These are phyloP conservation scores for Phataginus tricuspis DNA, from an alignment of 2,797 vertebrate species.

Conservation along the genomic window DNA sequence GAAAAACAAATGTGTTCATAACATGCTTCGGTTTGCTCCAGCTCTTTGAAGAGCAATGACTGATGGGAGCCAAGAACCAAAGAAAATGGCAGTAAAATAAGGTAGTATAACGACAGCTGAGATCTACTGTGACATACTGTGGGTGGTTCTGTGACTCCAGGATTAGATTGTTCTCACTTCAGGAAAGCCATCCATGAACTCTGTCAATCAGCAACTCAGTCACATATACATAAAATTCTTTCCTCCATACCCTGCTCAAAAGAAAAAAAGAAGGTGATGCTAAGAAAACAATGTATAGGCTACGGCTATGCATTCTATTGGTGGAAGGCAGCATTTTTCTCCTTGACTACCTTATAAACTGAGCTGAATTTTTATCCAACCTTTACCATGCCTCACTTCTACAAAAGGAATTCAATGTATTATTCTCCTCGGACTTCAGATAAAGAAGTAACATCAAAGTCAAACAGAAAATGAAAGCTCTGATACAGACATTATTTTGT, in stretches of 20 bases:
- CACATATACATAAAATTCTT: background rate
- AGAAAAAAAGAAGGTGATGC: background rate
- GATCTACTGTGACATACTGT: slow-evolving; percentile 49
- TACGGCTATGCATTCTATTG: background rate
- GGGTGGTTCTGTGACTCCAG: slow-evolving; percentile 24
- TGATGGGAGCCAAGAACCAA: slow-evolving; percentile 22
- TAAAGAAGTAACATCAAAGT: slow-evolving; percentile 73
- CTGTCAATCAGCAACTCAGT: slow-evolving; percentile 53
- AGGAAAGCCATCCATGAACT: slow-evolving; percentile 54
- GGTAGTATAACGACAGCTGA: slow-evolving; percentile 42
- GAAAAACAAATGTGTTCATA: background rate
- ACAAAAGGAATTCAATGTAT: slow-evolving; percentile 73
- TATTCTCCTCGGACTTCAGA: slow-evolving; percentile 70
- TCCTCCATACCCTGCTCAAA: background rate
- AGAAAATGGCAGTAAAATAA: slow-evolving; percentile 58
- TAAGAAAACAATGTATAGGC: background rate
- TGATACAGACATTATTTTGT: slow-evolving; percentile 66
- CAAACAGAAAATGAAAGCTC: slow-evolving; percentile 76
- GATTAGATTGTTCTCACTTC: slow-evolving; percentile 66
- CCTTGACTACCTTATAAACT: slow-evolving; percentile 53
- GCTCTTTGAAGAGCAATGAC: slow-evolving; percentile 44
- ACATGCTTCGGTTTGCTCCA: background rate
- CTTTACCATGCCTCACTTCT: slow-evolving; percentile 35
- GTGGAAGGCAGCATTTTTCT: slow-evolving; percentile 41
- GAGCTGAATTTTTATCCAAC: slow-evolving; percentile 60